Percentiles rank a stretch among this genome's conserved stretches.
These are phyloP conservation scores for Kryptolebias marmoratus DNA, from an alignment of 2,113 vertebrate genomes.

Conservation along the genomic window DNA sequence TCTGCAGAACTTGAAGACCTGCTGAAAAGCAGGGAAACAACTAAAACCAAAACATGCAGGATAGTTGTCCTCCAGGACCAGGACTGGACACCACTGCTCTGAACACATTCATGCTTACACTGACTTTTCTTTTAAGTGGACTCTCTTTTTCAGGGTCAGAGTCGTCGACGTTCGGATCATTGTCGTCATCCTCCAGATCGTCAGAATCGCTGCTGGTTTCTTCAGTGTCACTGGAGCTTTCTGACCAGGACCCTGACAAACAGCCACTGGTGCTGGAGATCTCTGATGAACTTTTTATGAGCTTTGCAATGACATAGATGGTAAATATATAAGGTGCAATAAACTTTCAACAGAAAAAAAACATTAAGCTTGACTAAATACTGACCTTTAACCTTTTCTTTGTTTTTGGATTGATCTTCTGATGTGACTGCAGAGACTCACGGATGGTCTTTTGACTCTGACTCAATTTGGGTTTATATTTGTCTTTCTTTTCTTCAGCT, in stretches of 20 bases:
- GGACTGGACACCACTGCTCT: background rate
- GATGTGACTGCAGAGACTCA: conserved; percentile 77
- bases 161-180: conserved; percentile 88
- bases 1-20: too few species aligned
- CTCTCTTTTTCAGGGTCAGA: conserved; percentile 87
- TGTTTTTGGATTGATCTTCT: conserved; percentile 81
- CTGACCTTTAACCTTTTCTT: conserved; percentile 86
- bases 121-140: conserved; percentile 81
- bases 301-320: conserved; percentile 75
- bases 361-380: background rate
- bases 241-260: conserved; percentile 90
- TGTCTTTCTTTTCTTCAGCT: conserved; percentile 76
- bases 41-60: too few species aligned
- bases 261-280: conserved; percentile 91
- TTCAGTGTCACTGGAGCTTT: conserved; percentile 89
- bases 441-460: conserved; percentile 78
- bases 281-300: conserved; percentile 85
- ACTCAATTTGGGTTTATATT: conserved; percentile 75
- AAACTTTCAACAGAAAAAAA: background rate
- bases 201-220: conserved; percentile 90
- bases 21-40: too few species aligned
- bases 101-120: conserved; percentile 73
- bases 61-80: too few species aligned
- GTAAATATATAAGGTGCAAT: background rate
- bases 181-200: conserved; percentile 87